A percentile compares a stretch with the other conserved stretches of the same genome.
Evolutionary conservation across 2,113 vertebrate species (phyloP).

Genomic region (Cygnus buccinator): DNA sequence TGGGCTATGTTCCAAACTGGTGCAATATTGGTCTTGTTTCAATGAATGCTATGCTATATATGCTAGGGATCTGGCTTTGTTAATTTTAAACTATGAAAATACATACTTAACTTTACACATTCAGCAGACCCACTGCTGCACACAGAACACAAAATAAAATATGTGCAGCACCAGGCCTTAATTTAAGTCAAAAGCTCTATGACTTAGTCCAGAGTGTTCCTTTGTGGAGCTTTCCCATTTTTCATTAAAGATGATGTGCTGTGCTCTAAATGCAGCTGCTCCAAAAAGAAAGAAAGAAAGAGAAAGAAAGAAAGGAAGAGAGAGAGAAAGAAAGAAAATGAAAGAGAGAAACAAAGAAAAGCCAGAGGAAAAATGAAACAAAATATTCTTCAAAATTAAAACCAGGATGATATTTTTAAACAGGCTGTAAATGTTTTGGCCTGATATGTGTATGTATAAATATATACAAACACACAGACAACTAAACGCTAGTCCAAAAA

Average conservation of each 20-base stretch:
- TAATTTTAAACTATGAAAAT: background rate
- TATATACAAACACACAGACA: background rate
- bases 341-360: background rate
- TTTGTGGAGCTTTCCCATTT: background rate
- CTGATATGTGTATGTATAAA: accelerated
- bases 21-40: background rate
- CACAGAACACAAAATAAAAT: background rate
- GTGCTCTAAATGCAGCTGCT: background rate
- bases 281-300: background rate
- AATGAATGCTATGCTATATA: background rate
- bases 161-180: background rate
- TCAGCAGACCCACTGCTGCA: background rate
- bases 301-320: accelerated
- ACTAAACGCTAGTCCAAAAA: background rate
- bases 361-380: background rate
- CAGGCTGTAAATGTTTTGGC: background rate
- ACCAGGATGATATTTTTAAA: background rate
- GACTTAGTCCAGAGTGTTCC: background rate
- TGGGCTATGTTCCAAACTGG: background rate
- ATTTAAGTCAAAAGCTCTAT: background rate
- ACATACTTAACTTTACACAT: background rate
- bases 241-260: background rate
- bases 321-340: background rate
- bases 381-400: constrained; percentile 35
- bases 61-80: background rate